phyloP scores from a whole-genome alignment of 2,888 invertebrate species.

The Cheilosia variabilis region DNA sequence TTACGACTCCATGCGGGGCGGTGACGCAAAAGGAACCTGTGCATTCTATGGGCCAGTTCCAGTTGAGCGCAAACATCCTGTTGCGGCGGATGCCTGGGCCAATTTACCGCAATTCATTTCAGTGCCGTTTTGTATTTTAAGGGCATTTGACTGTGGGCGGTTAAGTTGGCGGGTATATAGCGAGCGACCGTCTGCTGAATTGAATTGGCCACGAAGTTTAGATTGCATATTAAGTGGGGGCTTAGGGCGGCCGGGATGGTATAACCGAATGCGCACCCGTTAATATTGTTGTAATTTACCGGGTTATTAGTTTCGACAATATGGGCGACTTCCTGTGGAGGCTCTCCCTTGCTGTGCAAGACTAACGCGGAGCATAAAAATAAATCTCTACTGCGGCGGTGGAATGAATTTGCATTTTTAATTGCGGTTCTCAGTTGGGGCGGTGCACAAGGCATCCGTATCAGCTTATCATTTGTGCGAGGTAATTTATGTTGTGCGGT shows the following conservation, averaged over 20 bases:
- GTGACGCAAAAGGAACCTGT: constrained; percentile 16
- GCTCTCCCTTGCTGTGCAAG: constrained; percentile 1
- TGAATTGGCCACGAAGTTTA: constrained; percentile 30
- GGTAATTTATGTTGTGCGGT: constrained; percentile 6
- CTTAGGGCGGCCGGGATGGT: not conserved
- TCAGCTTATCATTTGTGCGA: not conserved
- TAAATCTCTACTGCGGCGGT: constrained; percentile 36
- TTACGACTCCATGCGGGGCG: not conserved
- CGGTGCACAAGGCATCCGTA: not conserved
- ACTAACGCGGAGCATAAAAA: constrained; percentile 45
- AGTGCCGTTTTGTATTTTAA: constrained; percentile 66
- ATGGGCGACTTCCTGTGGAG: constrained; percentile 61
- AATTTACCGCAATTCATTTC: constrained; percentile 74
- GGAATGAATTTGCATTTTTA: constrained; percentile 63
- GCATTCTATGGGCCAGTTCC: constrained; percentile 57
- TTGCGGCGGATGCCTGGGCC: constrained; percentile 72
- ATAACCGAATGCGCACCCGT: constrained; percentile 44
- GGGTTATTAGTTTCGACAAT: constrained; percentile 74
- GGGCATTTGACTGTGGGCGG: constrained; percentile 57
- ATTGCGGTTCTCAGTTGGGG: constrained; percentile 33
- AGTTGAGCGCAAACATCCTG: constrained; percentile 73
- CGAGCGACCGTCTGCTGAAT: constrained; percentile 17
- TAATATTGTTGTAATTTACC: constrained; percentile 67
- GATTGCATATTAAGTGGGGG: constrained; percentile 60
- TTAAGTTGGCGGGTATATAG: no score